These are phyloP conservation scores for Apotomis betuletana DNA, from an alignment of 2,888 invertebrate genomes.

Conservation along the genomic window DNA sequence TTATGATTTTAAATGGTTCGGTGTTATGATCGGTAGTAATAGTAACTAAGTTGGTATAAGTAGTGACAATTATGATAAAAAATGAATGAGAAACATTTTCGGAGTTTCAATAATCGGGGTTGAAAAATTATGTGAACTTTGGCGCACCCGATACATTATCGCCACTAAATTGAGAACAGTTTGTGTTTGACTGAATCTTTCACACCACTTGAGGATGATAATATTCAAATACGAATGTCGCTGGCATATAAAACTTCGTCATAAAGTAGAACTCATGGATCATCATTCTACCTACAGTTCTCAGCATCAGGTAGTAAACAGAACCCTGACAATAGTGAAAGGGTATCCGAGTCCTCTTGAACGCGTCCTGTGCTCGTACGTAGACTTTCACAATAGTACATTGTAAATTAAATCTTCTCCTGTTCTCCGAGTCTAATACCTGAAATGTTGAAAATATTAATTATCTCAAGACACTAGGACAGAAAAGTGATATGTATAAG, in stretches of 20 bases:
- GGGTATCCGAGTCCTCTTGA: constrained; percentile 59
- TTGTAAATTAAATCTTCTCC: constrained; percentile 52
- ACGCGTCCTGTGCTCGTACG: constrained; percentile 53
- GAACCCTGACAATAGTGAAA: constrained; percentile 69
- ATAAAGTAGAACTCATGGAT: constrained; percentile 67
- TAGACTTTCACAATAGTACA: constrained; percentile 63
- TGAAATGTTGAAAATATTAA: constrained; percentile 47
- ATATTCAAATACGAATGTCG: constrained; percentile 59
- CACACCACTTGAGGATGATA: constrained; percentile 57
- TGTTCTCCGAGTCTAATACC: constrained; percentile 55
- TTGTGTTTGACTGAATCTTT: background rate
- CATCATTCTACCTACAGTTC: constrained; percentile 55
- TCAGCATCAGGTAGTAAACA: constrained; percentile 51
- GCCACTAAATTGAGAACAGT: background rate
- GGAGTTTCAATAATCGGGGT: too few relatives aligned
- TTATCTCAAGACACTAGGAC: too few relatives aligned
- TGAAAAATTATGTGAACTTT: too few relatives aligned
- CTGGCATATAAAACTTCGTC: constrained; percentile 51
- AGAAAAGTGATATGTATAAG: too few relatives aligned
- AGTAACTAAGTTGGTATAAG: too few relatives aligned
- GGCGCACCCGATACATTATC: too few relatives aligned
- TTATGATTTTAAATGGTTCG: too few relatives aligned
- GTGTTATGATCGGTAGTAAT: too few relatives aligned
- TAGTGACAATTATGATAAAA: too few relatives aligned
- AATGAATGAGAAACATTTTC: too few relatives aligned